These are phyloP conservation scores for Tetragonula carbonaria DNA, from an alignment of 2,888 invertebrate species.

Conservation along the genomic window DNA sequence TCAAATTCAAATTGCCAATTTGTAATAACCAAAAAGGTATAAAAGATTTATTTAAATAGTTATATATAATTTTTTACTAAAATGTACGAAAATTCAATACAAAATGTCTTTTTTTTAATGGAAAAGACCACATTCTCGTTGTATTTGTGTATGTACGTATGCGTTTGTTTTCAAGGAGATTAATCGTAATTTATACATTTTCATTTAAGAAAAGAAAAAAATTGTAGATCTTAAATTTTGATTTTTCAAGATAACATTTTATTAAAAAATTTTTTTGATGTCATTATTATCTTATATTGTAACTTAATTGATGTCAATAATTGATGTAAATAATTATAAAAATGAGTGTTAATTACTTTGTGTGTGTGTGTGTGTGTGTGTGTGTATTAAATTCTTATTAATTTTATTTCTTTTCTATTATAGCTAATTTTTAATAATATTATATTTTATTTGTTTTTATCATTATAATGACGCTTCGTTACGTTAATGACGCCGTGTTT, in stretches of 20 bases:
- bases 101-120: neutral
- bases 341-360: neutral
- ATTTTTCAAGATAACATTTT: neutral
- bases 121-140: neutral
- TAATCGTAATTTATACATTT: neutral
- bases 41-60: neutral
- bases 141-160: neutral
- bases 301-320: too few species aligned
- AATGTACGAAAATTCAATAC: neutral
- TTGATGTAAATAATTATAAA: neutral
- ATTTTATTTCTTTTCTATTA: neutral
- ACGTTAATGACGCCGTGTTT: neutral
- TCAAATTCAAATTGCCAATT: neutral
- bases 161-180: neutral
- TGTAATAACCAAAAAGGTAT: neutral
- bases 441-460: neutral
- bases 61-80: neutral
- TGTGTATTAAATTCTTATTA: neutral
- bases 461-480: neutral
- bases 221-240: neutral
- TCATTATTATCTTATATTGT: neutral
- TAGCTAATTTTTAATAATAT: too few species aligned
- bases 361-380: neutral
- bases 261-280: neutral
- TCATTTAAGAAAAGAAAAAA: neutral